These are phyloP conservation scores for Strongylocentrotus purpuratus DNA, from an alignment of 35 echinoderm and acorn worm genomes.

Conservation along the genomic window DNA sequence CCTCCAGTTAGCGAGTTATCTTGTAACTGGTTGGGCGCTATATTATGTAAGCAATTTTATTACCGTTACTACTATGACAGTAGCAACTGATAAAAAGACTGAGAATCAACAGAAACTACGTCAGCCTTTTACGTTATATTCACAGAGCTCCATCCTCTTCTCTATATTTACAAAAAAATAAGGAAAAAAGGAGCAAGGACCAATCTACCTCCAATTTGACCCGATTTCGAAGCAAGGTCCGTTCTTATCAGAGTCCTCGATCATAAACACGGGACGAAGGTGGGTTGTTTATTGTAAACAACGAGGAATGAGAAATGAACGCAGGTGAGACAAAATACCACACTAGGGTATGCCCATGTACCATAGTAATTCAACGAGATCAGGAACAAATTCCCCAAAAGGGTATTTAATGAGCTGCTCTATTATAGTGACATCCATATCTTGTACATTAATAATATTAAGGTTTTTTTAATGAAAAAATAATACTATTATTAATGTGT, in stretches of 20 bases:
- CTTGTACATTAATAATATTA: too few species aligned
- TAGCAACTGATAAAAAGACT: neutral
- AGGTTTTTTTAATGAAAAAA: too few species aligned
- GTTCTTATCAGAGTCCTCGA: neutral
- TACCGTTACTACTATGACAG: too few species aligned
- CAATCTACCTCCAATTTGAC: neutral
- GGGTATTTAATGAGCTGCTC: too few species aligned
- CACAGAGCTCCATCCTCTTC: neutral
- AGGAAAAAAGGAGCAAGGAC: neutral
- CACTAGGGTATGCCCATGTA: neutral
- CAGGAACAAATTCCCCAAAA: too few species aligned
- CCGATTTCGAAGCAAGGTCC: neutral
- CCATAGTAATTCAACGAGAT: neutral
- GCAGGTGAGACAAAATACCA: conserved; percentile 6
- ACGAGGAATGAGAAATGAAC: neutral
- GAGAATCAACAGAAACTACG: neutral
- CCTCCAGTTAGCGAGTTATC: too few species aligned
- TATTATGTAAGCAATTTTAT: too few species aligned
- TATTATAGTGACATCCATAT: too few species aligned
- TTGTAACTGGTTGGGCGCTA: too few species aligned
- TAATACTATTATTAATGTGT: too few species aligned
- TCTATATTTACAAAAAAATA: too few species aligned
- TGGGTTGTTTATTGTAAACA: conserved; percentile 18
- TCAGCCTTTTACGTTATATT: too few species aligned
- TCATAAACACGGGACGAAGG: conserved; percentile 8